Evolutionary conservation across 1,140 invertebrate species (phyloP).

Genomic region (Maniola jurtina): DNA sequence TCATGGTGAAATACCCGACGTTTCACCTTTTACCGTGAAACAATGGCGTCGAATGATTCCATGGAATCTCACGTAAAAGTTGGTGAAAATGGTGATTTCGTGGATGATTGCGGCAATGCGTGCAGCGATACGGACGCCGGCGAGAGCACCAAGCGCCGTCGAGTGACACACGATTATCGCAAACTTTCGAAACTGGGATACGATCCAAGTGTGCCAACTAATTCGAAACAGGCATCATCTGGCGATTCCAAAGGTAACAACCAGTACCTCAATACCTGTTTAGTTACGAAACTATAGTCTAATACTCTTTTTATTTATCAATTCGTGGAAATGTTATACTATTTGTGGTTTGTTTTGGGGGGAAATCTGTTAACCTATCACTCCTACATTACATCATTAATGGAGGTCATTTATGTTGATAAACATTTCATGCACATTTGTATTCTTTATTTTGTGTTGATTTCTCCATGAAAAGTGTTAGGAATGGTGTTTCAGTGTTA

Average conservation of each 20-base stretch:
- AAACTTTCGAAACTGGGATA: conserved; percentile 72
- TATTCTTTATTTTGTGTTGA: neutral
- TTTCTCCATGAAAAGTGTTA: neutral
- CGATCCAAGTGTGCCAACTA: conserved; percentile 70
- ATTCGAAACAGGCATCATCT: conserved; percentile 52
- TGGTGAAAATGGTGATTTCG: conserved; percentile 60
- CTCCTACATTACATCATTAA: conserved; percentile 67
- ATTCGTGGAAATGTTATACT: conserved; percentile 15
- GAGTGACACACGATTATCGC: conserved; percentile 68
- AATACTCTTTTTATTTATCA: conserved; percentile 10
- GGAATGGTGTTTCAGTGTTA: neutral
- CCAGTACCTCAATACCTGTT: conserved; percentile 29
- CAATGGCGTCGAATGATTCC: conserved; percentile 74
- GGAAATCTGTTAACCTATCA: conserved; percentile 73
- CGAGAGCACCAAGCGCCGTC: conserved; percentile 65
- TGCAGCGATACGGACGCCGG: conserved; percentile 58
- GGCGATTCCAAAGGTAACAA: conserved; percentile 64
- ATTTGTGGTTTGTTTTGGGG: conserved; percentile 59
- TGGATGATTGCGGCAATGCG: conserved; percentile 49
- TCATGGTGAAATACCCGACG: conserved; percentile 49
- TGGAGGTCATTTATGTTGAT: conserved; percentile 75
- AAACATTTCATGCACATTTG: conserved; percentile 56
- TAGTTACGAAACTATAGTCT: conserved; percentile 22
- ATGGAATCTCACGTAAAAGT: conserved; percentile 69
- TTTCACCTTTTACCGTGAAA: conserved; percentile 55